Evolutionary conservation across 2,888 invertebrate species (phyloP).

Genomic region (Dicranocentrus wangi): DNA sequence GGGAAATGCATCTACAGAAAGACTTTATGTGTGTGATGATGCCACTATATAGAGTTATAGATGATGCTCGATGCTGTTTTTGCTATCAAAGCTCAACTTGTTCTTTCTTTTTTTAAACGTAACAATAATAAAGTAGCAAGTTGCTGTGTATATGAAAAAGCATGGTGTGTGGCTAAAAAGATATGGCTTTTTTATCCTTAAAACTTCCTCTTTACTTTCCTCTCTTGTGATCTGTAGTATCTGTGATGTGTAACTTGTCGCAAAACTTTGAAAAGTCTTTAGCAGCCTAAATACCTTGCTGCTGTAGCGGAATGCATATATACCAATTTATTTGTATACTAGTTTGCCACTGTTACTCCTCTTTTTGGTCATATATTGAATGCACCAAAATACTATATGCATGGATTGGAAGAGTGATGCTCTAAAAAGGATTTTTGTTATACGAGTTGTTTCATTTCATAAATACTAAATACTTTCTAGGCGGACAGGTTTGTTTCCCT

Average conservation of each 20-base stretch:
- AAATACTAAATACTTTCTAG: constrained; percentile 43
- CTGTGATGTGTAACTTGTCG: constrained; percentile 37
- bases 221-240: constrained; percentile 18
- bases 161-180: background rate
- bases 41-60: background rate
- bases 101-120: background rate
- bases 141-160: background rate
- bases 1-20: background rate
- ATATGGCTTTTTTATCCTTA: constrained; percentile 15
- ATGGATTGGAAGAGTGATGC: constrained; percentile 23
- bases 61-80: constrained; percentile 9
- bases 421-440: constrained; percentile 36
- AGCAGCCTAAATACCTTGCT: constrained; percentile 40
- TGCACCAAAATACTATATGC: background rate
- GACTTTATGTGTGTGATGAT: background rate
- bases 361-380: background rate
- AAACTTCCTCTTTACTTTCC: constrained; percentile 19
- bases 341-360: background rate
- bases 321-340: background rate
- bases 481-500: constrained; percentile 44
- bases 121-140: constrained; percentile 16
- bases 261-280: constrained; percentile 40
- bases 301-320: constrained; percentile 7
- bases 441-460: constrained; percentile 40
- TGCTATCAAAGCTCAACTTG: constrained; percentile 31